Conservation (phyloP, 2,888 invertebrate genomes). For the Drosophila pseudotakahashii region DNA sequence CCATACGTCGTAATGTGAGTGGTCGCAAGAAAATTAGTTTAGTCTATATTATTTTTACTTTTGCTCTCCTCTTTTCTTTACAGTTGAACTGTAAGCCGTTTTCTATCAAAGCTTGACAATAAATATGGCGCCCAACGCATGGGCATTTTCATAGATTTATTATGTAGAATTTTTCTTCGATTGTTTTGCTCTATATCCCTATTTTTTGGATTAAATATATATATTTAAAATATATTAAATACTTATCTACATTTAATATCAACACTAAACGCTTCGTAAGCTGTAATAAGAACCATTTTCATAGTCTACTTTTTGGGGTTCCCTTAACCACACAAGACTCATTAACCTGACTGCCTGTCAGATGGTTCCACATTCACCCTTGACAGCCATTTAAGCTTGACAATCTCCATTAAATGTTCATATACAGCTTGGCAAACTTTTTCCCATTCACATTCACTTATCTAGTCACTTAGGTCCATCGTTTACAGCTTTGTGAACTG, state of each 20-base stretch:
- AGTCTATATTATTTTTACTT: background rate
- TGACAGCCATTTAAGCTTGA: slow-evolving; percentile 30
- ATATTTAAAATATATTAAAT: background rate
- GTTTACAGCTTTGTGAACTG: background rate
- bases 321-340: slow-evolving; percentile 3
- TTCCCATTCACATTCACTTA: slow-evolving; percentile 41
- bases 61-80: background rate
- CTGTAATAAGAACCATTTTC: background rate
- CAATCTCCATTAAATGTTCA: slow-evolving; percentile 42
- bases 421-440: slow-evolving; percentile 24
- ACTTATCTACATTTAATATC: background rate
- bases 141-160: background rate
- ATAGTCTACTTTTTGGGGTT: background rate
- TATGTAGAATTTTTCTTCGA: background rate
- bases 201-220: background rate
- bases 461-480: slow-evolving; percentile 33
- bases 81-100: background rate
- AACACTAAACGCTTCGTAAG: background rate
- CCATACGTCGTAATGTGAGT: slow-evolving; percentile 3
- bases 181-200: background rate
- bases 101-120: too few species aligned
- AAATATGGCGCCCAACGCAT: background rate
- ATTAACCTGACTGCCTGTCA: slow-evolving; percentile 24
- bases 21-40: background rate
- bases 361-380: slow-evolving; percentile 7